phyloP scores from a whole-genome alignment of 1,140 invertebrate genomes.

The Eulimnadia texana region DNA sequence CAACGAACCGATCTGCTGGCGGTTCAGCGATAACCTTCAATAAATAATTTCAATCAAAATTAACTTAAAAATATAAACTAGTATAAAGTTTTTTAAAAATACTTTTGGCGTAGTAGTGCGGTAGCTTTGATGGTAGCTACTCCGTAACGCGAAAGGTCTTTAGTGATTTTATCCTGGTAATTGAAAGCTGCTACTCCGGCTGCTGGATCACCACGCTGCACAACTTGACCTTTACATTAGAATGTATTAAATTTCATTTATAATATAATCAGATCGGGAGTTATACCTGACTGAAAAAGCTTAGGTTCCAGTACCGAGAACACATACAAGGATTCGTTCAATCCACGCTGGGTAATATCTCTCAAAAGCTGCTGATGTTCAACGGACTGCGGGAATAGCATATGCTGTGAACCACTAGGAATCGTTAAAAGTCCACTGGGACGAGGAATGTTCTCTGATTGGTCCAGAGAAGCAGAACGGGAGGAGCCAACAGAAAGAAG shows the following conservation, averaged over 20 bases:
- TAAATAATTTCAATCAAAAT: constrained; percentile 21
- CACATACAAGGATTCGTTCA: constrained; percentile 47
- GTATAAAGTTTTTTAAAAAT: background rate
- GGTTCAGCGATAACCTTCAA: constrained; percentile 24
- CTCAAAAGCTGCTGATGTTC: constrained; percentile 15
- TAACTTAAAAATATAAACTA: constrained; percentile 24
- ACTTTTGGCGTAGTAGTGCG: constrained; percentile 25
- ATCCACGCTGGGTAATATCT: constrained; percentile 36
- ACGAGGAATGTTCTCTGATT: background rate
- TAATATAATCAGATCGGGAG: too few species aligned
- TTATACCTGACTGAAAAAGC: constrained; percentile 51
- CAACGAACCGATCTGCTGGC: constrained; percentile 21
- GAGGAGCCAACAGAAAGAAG: background rate
- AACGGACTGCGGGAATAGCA: background rate
- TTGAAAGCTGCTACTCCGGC: constrained; percentile 57
- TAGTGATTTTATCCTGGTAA: constrained; percentile 44
- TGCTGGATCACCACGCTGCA: constrained; percentile 50
- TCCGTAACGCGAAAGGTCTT: constrained; percentile 45
- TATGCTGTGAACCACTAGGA: background rate
- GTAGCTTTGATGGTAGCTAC: constrained; percentile 50
- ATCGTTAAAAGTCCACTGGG: background rate
- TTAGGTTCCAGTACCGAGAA: constrained; percentile 48
- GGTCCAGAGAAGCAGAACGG: background rate
- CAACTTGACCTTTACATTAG: constrained; percentile 46
- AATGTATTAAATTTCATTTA: background rate